Evolutionary conservation across 2,888 invertebrate genomes (phyloP), one percentile per base, ranked within the genome.

Genomic region (Syritta pipiens): DNA sequence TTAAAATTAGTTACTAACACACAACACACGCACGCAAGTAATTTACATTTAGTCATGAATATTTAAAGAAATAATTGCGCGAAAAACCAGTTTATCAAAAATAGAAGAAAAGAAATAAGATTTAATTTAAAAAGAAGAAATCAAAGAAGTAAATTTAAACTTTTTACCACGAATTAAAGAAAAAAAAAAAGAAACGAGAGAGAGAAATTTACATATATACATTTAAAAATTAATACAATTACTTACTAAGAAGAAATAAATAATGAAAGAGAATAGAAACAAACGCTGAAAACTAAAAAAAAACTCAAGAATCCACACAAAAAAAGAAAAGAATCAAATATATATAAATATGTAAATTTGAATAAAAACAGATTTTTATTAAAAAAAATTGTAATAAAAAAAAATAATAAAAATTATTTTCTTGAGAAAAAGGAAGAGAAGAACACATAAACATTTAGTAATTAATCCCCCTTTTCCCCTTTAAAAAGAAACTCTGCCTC

Each of bases 101-200:
- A 48, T 7, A 48, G 10, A 44, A 46, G 49, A 12, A 5, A 51
- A 30, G 24, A 32, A 32, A 28, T 60, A 28, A 49, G 69, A 51
- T 62, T 62, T 71, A 63, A 69, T 62, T 55, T 30, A 51, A 37
- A 30, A 51, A n/a, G 14, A 48, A 57, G 44, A 55, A 55, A 28
- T 20, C 14, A 44, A 74, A 53, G 51, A 75, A 60, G 68, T 30
- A 30, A 20, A 57, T 24, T 19, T 44, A 55, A 69, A 72, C 65
- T 72, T 77, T 77, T 77, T 77, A 77, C 77, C 77, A 77, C 65
- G 77, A 77, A 77, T 72, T 65, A 77, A 55, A 76, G 28, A 59
- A 49, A 26, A 42, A 51, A 71, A 26, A 71, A 28, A 53, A 46
- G 46, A 59, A 24, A 46, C 65, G 60, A 71, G 59, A 63, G 53